Conservation (phyloP, 2,113 vertebrate species). For the Regulus satrapa region DNA sequence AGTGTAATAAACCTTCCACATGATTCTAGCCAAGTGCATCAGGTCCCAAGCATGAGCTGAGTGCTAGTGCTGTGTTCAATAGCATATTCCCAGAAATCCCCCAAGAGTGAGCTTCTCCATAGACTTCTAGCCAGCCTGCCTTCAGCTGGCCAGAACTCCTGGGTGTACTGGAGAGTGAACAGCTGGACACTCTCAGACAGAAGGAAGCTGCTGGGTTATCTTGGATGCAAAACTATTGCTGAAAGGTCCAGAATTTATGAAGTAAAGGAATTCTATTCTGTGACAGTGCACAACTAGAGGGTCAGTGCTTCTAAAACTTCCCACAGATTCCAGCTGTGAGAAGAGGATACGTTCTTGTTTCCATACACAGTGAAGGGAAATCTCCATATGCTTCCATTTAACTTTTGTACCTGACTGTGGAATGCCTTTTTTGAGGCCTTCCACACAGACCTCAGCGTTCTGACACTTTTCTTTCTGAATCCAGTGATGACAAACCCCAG, state of each 20-base stretch:
- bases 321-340: constrained; percentile 10
- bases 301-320: not conserved
- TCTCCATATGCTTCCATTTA: constrained; percentile 34
- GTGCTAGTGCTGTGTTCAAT: not conserved
- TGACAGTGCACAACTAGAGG: not conserved
- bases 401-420: not conserved
- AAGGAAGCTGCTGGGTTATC: not conserved
- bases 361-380: not conserved
- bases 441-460: not conserved
- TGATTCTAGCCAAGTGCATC: not conserved
- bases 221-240: not conserved
- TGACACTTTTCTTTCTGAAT: not conserved
- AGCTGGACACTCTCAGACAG: constrained; percentile 25
- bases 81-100: not conserved
- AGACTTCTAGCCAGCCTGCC: not conserved
- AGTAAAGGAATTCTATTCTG: not conserved
- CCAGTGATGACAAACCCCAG: not conserved
- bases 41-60: not conserved
- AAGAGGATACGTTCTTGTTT: not conserved
- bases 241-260: constrained; percentile 25
- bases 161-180: not conserved
- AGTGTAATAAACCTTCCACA: not conserved
- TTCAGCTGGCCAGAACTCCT: not conserved
- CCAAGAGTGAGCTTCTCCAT: rapidly evolving
- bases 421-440: not conserved